These are phyloP conservation scores for Gila robusta DNA, from an alignment of 2,797 vertebrate genomes.

Conservation along the genomic window DNA sequence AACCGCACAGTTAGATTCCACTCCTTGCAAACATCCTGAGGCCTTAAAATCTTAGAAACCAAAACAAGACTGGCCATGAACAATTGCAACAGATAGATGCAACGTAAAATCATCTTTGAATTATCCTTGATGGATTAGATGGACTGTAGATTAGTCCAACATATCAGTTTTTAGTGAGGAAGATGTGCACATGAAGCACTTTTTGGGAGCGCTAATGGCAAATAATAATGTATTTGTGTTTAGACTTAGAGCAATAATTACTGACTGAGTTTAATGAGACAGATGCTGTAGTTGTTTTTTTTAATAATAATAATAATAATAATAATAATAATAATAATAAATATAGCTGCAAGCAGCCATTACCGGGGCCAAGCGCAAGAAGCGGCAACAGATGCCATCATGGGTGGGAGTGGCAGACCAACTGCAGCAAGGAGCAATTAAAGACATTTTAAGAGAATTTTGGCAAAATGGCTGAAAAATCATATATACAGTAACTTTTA, in stretches of 20 bases:
- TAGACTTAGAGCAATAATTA: not conserved
- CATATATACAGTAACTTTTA: no score
- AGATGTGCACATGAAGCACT: conserved; percentile 6
- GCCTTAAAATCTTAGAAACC: not conserved
- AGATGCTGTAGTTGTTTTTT: not conserved
- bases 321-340: not conserved
- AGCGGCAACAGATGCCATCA: no score
- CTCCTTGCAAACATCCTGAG: not conserved
- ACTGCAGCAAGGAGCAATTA: no score
- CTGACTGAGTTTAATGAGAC: not conserved
- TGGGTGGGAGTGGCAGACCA: no score
- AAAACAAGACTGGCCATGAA: not conserved
- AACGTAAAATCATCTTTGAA: not conserved
- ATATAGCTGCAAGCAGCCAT: no score
- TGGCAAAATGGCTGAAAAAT: no score
- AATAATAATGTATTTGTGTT: conserved; percentile 2
- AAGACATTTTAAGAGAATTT: no score
- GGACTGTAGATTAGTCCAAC: not conserved
- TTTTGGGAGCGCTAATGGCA: not conserved
- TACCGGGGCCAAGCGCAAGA: no score
- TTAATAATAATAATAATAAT: not conserved
- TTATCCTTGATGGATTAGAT: not conserved
- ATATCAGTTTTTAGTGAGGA: not conserved
- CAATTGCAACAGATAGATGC: not conserved
- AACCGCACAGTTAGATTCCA: not conserved